Evolutionary conservation across 2,797 vertebrate species (phyloP).

Genomic region (Pempheris klunzingeri): DNA sequence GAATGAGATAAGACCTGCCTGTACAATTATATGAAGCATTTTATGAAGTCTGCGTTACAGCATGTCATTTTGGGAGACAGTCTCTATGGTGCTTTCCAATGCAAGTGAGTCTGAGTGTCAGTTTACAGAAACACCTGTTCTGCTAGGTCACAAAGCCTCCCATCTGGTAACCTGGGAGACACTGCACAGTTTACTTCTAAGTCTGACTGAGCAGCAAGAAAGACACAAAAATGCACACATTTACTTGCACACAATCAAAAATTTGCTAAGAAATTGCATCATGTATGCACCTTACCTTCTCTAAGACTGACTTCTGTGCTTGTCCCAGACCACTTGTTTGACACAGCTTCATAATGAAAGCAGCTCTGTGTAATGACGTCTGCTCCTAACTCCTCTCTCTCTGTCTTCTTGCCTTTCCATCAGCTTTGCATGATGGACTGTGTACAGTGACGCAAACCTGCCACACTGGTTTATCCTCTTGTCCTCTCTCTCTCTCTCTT

Average conservation of each 20-base stretch:
- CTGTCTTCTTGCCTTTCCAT: conserved; percentile 62
- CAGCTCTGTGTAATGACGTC: conserved; percentile 57
- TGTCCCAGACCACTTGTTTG: conserved; percentile 30
- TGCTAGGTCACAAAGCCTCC: conserved; percentile 59
- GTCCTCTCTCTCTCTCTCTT: conserved; percentile 59
- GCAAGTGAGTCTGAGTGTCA: conserved; percentile 73
- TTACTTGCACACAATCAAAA: not conserved
- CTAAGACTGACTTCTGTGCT: conserved; percentile 9
- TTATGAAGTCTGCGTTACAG: not conserved
- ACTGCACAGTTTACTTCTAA: conserved; percentile 35
- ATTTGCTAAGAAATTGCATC: not conserved
- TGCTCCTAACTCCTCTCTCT: conserved; percentile 47
- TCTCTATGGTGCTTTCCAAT: conserved; percentile 34
- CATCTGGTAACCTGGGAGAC: conserved; percentile 77
- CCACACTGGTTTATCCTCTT: conserved; percentile 85
- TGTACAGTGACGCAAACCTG: conserved; percentile 82
- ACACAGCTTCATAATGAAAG: conserved; percentile 36
- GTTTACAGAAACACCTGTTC: conserved; percentile 86
- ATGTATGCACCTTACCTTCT: conserved; percentile 61
- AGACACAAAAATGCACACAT: conserved; percentile 20
- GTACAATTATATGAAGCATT: not conserved
- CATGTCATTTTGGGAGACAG: not conserved
- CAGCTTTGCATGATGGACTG: conserved; percentile 82
- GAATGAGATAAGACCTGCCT: not conserved
- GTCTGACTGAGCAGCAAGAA: conserved; percentile 3